These are phyloP conservation scores for Sakesphorus luctuosus DNA, from an alignment of 2,113 vertebrate species.

Conservation along the genomic window DNA sequence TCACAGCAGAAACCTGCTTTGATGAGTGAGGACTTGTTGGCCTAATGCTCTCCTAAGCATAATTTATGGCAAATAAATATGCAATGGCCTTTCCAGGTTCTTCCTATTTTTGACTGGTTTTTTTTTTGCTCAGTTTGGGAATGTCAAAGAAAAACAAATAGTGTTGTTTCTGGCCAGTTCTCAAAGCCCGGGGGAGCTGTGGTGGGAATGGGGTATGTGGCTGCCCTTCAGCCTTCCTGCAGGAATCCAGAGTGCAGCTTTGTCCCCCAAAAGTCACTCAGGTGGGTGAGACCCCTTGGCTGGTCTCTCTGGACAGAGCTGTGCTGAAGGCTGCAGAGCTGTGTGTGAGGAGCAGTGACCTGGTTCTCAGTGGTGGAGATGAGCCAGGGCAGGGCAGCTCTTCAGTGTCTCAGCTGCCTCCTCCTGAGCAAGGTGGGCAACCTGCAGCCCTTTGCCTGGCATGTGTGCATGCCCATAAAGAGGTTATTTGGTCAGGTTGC, in stretches of 20 bases:
- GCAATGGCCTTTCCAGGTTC: not conserved
- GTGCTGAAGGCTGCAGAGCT: not conserved
- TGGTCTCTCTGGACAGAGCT: not conserved
- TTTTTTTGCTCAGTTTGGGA: not conserved
- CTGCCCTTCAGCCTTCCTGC: not conserved
- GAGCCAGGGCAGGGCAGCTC: not conserved
- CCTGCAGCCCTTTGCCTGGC: not conserved
- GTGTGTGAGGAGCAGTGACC: not conserved
- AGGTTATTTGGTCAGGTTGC: not conserved
- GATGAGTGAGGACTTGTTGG: not conserved
- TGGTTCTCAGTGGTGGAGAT: fast-evolving
- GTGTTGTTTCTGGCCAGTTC: not conserved
- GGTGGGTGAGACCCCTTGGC: fast-evolving
- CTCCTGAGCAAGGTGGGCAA: not conserved
- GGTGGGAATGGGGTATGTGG: not conserved
- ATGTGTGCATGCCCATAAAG: not conserved
- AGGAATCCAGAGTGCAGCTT: not conserved
- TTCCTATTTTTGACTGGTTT: not conserved
- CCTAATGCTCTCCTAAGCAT: not conserved
- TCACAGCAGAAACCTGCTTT: not conserved
- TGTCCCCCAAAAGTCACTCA: not conserved
- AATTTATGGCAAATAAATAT: not conserved
- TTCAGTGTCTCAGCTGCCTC: not conserved
- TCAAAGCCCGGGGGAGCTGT: fast-evolving
- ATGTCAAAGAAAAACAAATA: not conserved